A percentile compares a stretch with the other conserved stretches of the same genome.
These are phyloP conservation scores for Malurus elegans DNA, from an alignment of 2,113 vertebrate species.

Conservation along the genomic window DNA sequence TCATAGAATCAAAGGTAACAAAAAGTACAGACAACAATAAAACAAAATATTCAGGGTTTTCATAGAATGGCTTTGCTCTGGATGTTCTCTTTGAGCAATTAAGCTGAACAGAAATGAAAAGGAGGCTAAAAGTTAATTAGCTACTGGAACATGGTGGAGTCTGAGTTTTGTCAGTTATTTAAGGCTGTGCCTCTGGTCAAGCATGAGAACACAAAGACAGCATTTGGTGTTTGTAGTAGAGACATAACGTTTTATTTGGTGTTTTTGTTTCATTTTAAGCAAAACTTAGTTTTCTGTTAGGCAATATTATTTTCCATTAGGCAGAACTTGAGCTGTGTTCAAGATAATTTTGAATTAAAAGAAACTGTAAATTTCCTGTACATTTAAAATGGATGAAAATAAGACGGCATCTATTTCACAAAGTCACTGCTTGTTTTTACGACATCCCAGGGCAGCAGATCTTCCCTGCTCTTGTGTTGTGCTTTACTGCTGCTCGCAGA, in stretches of 20 bases:
- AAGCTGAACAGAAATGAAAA: not conserved
- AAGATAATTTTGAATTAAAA: not conserved
- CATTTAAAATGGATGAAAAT: not conserved
- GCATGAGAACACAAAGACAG: not conserved
- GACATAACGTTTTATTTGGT: not conserved
- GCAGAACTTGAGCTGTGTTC: not conserved
- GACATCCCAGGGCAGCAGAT: not conserved
- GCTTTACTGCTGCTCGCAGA: rapidly evolving
- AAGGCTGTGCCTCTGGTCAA: not conserved
- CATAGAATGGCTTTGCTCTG: not conserved
- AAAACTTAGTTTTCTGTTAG: not conserved
- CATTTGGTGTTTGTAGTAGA: not conserved
- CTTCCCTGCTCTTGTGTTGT: not conserved
- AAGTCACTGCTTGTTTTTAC: not conserved
- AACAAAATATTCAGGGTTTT: not conserved
- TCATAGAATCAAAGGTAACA: not conserved
- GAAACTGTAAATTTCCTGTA: not conserved
- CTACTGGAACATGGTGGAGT: not conserved
- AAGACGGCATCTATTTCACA: not conserved
- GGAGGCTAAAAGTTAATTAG: not conserved
- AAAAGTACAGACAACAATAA: not conserved
- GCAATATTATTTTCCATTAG: not conserved
- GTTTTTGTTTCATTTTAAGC: not conserved
- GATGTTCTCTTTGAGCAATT: not conserved
- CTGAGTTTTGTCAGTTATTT: not conserved